Percentiles rank a stretch among this genome's conserved stretches.
These are phyloP conservation scores for Holothuria glaberrima DNA, from an alignment of 35 echinoderm and acorn worm genomes.

Conservation along the genomic window DNA sequence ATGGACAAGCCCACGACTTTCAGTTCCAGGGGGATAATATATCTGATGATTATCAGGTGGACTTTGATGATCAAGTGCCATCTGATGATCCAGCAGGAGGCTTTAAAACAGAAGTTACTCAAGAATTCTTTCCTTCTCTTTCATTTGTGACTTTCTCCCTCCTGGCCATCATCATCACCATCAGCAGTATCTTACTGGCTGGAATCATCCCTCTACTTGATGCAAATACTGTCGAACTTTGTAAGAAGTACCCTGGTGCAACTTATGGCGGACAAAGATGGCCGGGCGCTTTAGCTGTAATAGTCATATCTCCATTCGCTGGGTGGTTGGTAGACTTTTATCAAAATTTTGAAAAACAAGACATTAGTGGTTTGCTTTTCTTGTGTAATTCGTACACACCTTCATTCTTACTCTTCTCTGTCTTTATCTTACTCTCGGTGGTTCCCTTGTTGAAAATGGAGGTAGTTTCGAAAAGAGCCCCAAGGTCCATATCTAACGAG, in stretches of 20 bases:
- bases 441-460: conserved; percentile 6
- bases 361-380: not conserved
- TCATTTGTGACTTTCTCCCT: conserved; percentile 7
- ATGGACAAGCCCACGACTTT: not conserved
- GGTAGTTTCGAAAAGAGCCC: not conserved
- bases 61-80: not conserved
- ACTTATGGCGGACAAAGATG: conserved; percentile 48
- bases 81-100: not conserved
- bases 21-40: not conserved
- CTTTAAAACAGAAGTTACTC: not conserved
- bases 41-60: not conserved
- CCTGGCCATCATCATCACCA: not conserved
- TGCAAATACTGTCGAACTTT: conserved; percentile 23
- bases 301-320: conserved; percentile 34
- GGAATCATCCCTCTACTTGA: conserved; percentile 27
- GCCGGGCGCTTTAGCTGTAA: conserved; percentile 17
- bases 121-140: conserved; percentile 4
- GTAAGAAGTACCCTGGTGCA: conserved; percentile 23
- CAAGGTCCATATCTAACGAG: conserved; percentile 4
- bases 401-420: not conserved
- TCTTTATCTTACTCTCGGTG: not conserved
- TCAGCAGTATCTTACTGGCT: not conserved
- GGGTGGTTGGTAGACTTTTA: conserved; percentile 25
- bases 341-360: not conserved
- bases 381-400: not conserved